Conservation (phyloP, 2,888 invertebrate species). For the Hydropsyche betteni region DNA sequence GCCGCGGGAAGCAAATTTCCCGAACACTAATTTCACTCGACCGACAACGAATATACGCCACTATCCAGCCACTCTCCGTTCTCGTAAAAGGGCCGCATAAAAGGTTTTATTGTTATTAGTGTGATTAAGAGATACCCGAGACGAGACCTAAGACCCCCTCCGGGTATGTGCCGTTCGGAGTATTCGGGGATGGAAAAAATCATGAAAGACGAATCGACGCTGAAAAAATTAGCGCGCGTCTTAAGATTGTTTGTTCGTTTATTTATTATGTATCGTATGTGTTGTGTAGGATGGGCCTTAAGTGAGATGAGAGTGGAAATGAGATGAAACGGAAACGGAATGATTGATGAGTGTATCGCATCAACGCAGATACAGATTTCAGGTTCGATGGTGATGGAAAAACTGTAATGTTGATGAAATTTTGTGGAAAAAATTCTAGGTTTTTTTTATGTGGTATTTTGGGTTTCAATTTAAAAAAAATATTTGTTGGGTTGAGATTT, state of each 20-base stretch:
- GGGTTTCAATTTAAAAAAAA: too few species aligned
- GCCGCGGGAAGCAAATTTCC: constrained; percentile 2
- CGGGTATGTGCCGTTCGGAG: too few species aligned
- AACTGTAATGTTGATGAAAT: too few species aligned
- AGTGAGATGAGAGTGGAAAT: not conserved
- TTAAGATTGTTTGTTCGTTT: not conserved
- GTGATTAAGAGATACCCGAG: constrained; percentile 16
- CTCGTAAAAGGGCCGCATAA: constrained; percentile 14
- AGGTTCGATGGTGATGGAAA: constrained; percentile 4
- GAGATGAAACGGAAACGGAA: constrained; percentile 12
- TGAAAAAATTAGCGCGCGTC: constrained; percentile 1
- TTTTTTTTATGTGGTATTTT: too few species aligned
- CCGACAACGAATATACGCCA: not conserved
- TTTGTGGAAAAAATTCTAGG: too few species aligned
- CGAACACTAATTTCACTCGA: constrained; percentile 27
- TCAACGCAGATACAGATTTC: not conserved
- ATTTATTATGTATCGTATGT: not conserved
- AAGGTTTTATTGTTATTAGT: constrained; percentile 32
- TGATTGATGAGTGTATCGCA: constrained; percentile 5
- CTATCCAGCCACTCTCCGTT: not conserved
- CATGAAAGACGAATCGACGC: not conserved
- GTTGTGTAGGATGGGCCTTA: not conserved
- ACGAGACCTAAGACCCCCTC: too few species aligned
- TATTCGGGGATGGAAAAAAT: not conserved
- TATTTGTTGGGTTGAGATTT: too few species aligned